Percentiles rank a stretch among this genome's conserved stretches.
Evolutionary conservation across 2,113 vertebrate genomes (phyloP).

Genomic region (Sylvicapra grimmia): DNA sequence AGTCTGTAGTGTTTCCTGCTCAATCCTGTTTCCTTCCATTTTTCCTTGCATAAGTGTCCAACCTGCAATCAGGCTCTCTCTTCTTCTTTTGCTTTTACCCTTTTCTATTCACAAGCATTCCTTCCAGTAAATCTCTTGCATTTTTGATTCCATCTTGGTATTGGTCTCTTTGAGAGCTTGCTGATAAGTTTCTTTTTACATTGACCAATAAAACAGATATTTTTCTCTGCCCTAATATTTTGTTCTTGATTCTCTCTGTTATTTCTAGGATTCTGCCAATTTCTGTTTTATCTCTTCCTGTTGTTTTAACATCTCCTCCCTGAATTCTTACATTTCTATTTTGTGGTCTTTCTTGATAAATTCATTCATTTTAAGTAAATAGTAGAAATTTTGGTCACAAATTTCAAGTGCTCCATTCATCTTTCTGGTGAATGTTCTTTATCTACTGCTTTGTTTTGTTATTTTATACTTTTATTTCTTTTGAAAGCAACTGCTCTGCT

Average conservation of each 20-base stretch:
- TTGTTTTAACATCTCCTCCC: background rate
- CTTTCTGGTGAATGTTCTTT: background rate
- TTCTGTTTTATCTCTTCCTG: background rate
- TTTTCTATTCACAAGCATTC: background rate
- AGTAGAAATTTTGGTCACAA: background rate
- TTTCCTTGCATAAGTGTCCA: background rate
- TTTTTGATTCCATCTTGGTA: background rate
- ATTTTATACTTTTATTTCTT: background rate
- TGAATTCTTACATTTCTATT: background rate
- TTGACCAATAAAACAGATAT: background rate
- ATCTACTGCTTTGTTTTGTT: background rate
- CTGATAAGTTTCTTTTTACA: background rate
- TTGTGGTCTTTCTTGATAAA: background rate
- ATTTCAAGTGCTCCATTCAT: background rate
- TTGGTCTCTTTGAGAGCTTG: background rate
- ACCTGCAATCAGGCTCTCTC: background rate
- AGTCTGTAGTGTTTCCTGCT: background rate
- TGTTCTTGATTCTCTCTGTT: background rate
- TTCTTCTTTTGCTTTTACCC: background rate
- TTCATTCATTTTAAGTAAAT: background rate
- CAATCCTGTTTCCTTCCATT: background rate
- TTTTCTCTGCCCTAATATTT: background rate
- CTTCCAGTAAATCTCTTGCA: background rate
- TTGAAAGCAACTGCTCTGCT: background rate
- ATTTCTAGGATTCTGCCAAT: background rate